Evolutionary conservation across 2,888 invertebrate species (phyloP).

Genomic region (Cephus nigrinus): DNA sequence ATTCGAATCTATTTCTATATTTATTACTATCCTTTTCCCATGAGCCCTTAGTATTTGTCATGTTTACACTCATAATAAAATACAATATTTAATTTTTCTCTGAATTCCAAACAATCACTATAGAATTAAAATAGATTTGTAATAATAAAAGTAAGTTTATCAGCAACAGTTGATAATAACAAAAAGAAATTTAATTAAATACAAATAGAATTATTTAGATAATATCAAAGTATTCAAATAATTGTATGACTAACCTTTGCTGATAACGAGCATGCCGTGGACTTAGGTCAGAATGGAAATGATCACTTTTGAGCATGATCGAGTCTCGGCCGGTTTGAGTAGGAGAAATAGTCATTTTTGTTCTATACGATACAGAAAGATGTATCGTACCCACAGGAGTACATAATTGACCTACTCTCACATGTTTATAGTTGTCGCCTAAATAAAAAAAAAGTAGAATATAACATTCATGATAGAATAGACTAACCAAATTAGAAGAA

Average conservation of each 20-base stretch:
- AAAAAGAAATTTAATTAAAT: too few relatives aligned
- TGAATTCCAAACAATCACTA: too few relatives aligned
- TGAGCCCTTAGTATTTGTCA: too few relatives aligned
- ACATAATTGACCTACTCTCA: conserved; percentile 86
- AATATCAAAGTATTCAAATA: too few relatives aligned
- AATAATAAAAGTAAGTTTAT: too few relatives aligned
- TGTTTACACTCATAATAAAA: too few relatives aligned
- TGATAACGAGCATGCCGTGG: conserved; percentile 76
- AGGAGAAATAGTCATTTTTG: conserved; percentile 91
- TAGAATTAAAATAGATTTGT: too few relatives aligned
- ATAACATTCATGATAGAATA: conserved; percentile 4
- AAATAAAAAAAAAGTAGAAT: conserved; percentile 34
- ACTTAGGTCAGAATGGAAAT: conserved; percentile 83
- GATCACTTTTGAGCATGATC: conserved; percentile 91
- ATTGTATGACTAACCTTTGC: conserved; percentile 66
- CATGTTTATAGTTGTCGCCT: conserved; percentile 85
- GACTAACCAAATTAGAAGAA: conserved; percentile 6
- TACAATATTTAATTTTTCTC: too few relatives aligned
- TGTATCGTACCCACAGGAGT: conserved; percentile 88
- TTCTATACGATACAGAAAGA: conserved; percentile 87
- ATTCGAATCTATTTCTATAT: too few relatives aligned
- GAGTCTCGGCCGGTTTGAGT: conserved; percentile 77
- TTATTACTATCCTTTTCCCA: too few relatives aligned
- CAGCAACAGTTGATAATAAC: too few relatives aligned
- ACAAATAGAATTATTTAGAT: too few relatives aligned